phyloP scores from a whole-genome alignment of 2,888 invertebrate species.

The Coleophora flavipennella region DNA sequence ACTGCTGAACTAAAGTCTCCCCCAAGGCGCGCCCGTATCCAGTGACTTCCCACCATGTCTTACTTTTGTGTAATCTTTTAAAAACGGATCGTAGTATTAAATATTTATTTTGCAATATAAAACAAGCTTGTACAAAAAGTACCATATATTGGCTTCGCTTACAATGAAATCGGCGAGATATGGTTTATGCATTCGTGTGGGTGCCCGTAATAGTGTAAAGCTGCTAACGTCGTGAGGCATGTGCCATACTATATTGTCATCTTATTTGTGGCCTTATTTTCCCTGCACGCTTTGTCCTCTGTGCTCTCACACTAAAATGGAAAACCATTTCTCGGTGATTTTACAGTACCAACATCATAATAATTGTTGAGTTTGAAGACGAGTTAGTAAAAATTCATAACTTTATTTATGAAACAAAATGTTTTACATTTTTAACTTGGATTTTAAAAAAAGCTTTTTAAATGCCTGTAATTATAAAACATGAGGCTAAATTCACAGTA shows the following conservation, averaged over 20 bases:
- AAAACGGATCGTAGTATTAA: constrained; percentile 6
- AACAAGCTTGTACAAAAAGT: constrained; percentile 43
- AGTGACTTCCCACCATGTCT: too few species aligned
- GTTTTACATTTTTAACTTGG: constrained; percentile 51
- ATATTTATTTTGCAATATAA: constrained; percentile 56
- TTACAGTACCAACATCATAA: constrained; percentile 33
- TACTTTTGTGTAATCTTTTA: constrained; percentile 13
- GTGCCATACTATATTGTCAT: too few species aligned
- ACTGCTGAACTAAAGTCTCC: too few species aligned
- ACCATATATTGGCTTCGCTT: constrained; percentile 32
- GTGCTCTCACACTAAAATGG: too few species aligned
- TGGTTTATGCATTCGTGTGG: too few species aligned
- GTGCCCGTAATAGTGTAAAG: too few species aligned
- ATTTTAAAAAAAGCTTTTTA: constrained; percentile 9
- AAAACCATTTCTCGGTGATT: too few species aligned
- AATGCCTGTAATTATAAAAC: constrained; percentile 11
- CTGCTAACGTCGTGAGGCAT: too few species aligned
- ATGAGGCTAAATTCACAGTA: constrained; percentile 22
- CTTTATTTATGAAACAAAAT: constrained; percentile 32
- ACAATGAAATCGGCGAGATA: too few species aligned
- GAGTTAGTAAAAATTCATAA: constrained; percentile 13
- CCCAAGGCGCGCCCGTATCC: too few species aligned
- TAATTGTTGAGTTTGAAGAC: constrained; percentile 27
- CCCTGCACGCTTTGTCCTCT: too few species aligned
- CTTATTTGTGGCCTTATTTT: too few species aligned